Percentiles rank a stretch among this genome's conserved stretches.
Evolutionary conservation across 2,888 invertebrate species (phyloP).

Genomic region (Yponomeuta cagnagella): DNA sequence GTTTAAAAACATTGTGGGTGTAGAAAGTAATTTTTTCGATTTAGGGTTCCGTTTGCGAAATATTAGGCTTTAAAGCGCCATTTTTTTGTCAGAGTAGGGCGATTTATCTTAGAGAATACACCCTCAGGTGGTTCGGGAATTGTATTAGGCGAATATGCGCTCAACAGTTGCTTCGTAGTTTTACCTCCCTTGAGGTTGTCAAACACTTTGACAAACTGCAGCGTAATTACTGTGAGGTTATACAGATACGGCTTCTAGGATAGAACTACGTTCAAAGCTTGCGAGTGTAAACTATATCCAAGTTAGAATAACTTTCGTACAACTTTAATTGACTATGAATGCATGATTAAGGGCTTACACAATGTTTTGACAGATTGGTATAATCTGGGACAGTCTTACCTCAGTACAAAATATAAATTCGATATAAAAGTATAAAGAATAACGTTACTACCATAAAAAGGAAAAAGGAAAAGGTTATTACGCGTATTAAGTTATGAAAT

Average conservation of each 20-base stretch:
- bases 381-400: too few relatives aligned
- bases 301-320: not conserved
- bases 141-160: not conserved
- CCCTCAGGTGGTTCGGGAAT: not conserved
- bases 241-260: not conserved
- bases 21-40: too few relatives aligned
- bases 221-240: not conserved
- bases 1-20: too few relatives aligned
- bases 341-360: not conserved
- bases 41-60: too few relatives aligned
- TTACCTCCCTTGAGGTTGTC: not conserved
- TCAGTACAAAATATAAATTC: too few relatives aligned
- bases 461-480: too few relatives aligned
- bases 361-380: not conserved
- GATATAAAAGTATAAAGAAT: too few relatives aligned
- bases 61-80: too few relatives aligned
- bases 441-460: too few relatives aligned
- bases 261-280: not conserved
- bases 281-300: not conserved
- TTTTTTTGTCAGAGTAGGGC: too few relatives aligned
- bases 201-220: constrained; percentile 1
- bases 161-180: not conserved
- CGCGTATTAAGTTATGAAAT: too few relatives aligned
- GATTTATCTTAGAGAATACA: too few relatives aligned
- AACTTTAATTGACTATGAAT: not conserved